These are phyloP conservation scores for Falco naumanni DNA, from an alignment of 2,797 vertebrate species.

Conservation along the genomic window DNA sequence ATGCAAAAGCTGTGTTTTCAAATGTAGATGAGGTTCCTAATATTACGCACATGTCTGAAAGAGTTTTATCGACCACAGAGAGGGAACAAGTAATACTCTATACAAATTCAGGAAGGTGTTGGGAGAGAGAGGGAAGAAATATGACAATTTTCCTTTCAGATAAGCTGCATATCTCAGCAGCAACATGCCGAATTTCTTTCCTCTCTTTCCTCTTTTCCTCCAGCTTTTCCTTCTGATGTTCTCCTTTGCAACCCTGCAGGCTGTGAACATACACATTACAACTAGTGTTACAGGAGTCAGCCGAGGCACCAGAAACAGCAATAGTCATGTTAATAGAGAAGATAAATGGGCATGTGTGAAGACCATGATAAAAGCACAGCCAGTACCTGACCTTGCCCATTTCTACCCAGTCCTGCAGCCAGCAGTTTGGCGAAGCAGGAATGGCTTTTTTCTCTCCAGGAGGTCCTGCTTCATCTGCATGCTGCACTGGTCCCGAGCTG, in stretches of 20 bases:
- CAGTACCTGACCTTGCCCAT: background rate
- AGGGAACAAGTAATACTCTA: background rate
- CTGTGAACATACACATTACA: background rate
- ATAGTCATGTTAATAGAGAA: background rate
- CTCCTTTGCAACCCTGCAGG: background rate
- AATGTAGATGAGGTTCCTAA: background rate
- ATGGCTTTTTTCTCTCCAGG: background rate
- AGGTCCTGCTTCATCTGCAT: background rate
- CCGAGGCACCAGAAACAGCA: background rate
- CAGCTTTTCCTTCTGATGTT: background rate
- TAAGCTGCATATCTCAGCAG: background rate
- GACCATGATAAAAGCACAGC: background rate
- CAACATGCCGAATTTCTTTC: background rate
- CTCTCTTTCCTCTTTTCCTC: background rate
- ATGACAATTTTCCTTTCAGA: background rate
- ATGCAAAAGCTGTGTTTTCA: background rate
- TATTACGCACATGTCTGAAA: background rate
- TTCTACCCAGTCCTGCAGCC: background rate
- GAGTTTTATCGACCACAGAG: background rate
- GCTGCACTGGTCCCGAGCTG: background rate
- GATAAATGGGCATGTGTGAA: background rate
- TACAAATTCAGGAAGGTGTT: background rate
- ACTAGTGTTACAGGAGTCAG: background rate
- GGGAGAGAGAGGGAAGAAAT: background rate
- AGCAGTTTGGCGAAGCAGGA: background rate